These are phyloP conservation scores for Zaprionus bogoriensis DNA, from an alignment of 2,888 invertebrate species.

Conservation along the genomic window DNA sequence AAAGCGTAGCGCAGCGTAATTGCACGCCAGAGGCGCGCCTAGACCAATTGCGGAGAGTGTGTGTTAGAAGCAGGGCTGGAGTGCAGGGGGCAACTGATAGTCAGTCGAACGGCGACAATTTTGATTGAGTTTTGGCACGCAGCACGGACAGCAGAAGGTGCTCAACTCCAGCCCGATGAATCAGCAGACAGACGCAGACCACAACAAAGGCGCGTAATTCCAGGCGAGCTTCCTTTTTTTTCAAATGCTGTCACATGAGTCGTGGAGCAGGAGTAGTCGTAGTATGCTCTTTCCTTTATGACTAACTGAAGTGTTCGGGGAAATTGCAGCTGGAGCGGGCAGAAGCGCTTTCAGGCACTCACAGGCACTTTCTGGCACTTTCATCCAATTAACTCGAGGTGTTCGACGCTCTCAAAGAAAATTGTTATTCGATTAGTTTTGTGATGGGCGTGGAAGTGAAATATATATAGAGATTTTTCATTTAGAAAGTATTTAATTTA, in stretches of 20 bases:
- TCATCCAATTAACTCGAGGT: not conserved
- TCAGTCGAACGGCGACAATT: conserved; percentile 59
- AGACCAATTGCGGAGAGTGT: not conserved
- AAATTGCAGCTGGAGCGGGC: not conserved
- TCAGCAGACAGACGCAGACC: conserved; percentile 28
- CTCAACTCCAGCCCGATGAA: conserved; percentile 37
- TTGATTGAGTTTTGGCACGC: conserved; percentile 74
- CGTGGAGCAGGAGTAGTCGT: not conserved
- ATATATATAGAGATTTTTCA: no score
- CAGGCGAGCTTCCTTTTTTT: not conserved
- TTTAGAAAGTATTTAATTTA: not conserved
- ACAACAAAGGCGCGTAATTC: conserved; percentile 49
- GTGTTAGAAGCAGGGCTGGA: not conserved
- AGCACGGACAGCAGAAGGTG: conserved; percentile 9
- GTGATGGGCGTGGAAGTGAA: not conserved
- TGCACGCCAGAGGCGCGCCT: conserved; percentile 55
- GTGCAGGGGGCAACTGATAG: conserved; percentile 11
- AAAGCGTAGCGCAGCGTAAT: conserved; percentile 66
- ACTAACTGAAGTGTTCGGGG: no score
- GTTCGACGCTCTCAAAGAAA: not conserved
- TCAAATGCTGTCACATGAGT: not conserved
- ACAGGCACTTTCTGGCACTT: no score
- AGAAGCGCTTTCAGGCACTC: not conserved
- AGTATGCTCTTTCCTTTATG: not conserved
- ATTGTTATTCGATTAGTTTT: not conserved